Evolutionary conservation across 2,888 invertebrate species (phyloP), one percentile per base, ranked within the genome.

Genomic region (Cylloceria caligata): DNA sequence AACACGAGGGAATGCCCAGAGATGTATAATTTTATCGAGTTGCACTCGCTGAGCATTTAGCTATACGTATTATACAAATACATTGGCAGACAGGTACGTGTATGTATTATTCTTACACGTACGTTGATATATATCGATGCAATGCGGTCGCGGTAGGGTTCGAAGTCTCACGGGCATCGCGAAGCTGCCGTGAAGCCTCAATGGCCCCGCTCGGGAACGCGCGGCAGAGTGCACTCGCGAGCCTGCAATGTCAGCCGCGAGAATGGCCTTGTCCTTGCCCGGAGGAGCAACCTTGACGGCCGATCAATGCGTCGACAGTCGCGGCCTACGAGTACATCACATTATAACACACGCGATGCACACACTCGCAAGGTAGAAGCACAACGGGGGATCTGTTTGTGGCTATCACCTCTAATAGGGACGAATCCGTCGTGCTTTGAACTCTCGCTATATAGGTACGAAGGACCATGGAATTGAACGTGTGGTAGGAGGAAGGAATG

Each of bases 181-280:
- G 39, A 68, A 73, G 75, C 72, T 13, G 74, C 49, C 11, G 64
- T 16, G 57, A 69, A 68, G 60, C 60, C 57, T 68, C 45, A 3
- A 45, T 67, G 78, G 73, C 74, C 73, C 71, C 76, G 67, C 65
- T 52, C 76, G 75, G 72, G 69, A 16, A 55, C 75, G 62, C 42
- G 80, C 60, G 68, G 72, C 82, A 64, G 65, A 79, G 78, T 81
- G 74, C 82, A 85, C 88, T 86, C 88, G 84, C 86, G 85, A 84
- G 85, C 73, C 82, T 83, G 88, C 87, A 88, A 87, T 88, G 87
- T 88, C 88, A 89, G 87, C 88, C 86, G 86, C 82, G 79, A 64
- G 82, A 79, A 87, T 86, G 89, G 88, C 90, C 90, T 90, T 91
- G 91, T 89, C 90, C 90, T 90, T 90, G 90, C 89, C 89, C 90